Evolutionary conservation across 2,113 vertebrate species (phyloP).

Genomic region (Rhineura floridana): DNA sequence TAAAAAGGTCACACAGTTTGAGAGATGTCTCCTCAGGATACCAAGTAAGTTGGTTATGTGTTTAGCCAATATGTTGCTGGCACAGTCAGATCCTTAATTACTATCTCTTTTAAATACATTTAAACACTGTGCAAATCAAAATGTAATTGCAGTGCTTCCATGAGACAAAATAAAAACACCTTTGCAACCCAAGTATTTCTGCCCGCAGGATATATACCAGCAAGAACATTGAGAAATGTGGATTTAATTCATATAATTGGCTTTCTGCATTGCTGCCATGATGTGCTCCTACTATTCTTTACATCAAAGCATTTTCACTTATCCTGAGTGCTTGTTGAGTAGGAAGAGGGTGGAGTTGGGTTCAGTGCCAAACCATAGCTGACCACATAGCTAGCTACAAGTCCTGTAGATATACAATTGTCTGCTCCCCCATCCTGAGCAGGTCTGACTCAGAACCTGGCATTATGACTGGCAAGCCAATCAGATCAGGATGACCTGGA

Average conservation of each 20-base stretch:
- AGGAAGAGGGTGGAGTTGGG: background rate
- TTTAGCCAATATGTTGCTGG: background rate
- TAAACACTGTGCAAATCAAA: constrained; percentile 14
- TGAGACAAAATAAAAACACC: background rate
- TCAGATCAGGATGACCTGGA: background rate
- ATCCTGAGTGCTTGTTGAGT: background rate
- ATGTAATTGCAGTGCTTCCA: constrained; percentile 7
- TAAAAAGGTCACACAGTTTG: background rate
- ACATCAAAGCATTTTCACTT: background rate
- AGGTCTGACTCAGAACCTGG: no score
- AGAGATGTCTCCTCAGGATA: background rate
- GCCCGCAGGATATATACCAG: background rate
- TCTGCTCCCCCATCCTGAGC: no score
- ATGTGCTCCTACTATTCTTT: background rate
- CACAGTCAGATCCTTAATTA: constrained; percentile 1
- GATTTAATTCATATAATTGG: background rate
- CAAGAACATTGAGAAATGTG: constrained; percentile 1
- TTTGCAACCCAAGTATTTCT: constrained; percentile 16
- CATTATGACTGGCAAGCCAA: no score
- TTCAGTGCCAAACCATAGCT: background rate
- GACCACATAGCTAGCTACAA: background rate
- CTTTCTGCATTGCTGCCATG: background rate
- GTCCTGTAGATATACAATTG: background rate
- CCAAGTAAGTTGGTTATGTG: background rate
- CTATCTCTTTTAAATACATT: background rate